Base-by-base conservation (phyloP, 2,113 vertebrate genomes). In the Apodemus sylvaticus region DNA sequence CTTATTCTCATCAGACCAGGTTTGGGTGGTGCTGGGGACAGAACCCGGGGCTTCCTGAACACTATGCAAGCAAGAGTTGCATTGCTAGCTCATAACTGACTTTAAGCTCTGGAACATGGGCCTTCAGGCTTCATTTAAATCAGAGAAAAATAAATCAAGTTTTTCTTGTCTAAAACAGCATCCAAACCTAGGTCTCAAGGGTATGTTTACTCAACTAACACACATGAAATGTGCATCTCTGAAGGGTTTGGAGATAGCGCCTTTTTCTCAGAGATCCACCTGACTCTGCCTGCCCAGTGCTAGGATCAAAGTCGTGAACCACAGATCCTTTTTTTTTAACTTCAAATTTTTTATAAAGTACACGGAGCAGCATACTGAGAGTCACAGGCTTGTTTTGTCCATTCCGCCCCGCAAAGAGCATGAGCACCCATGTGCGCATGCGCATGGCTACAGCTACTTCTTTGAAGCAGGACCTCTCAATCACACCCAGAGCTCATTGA, bases 321-420 rank as follows among this genome's bases (percentile, higher is more conserved):
- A 29, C 13, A 0, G 22, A n/a, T 58, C 19, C 1, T 12, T 13
- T 55, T 55, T 55, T 55, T 16, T 55, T 83, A 83, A 83, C 55
- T 58, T n/a, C 29, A 62, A 42, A 31, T 20, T 24, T 42, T 36
- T 34, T 6, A 86, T 34, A 66, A 22, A 36, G 16, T 20, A 34
- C 29, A 22, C 17, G 5, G 31, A 66, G 42, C 17, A 34, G 62
- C 3, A 66, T 9, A 36, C 62, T 3, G 14, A 31, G 81, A 34
- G 10, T 48, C 62, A 64, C n/a, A 36, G n/a, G 0, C 42, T 85
- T 45, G 31, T 10, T 62, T 62, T 20, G 24, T 66, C 31, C 3
- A 10, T 26, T 14, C 66, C 11, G 0, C 64, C 64, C 66, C 1
- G 11, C 29, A 12, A 34, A 13, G 31, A 39, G 4, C 39, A 0